phyloP scores from a whole-genome alignment of 2,888 invertebrate species.

The Prenolepis imparis region DNA sequence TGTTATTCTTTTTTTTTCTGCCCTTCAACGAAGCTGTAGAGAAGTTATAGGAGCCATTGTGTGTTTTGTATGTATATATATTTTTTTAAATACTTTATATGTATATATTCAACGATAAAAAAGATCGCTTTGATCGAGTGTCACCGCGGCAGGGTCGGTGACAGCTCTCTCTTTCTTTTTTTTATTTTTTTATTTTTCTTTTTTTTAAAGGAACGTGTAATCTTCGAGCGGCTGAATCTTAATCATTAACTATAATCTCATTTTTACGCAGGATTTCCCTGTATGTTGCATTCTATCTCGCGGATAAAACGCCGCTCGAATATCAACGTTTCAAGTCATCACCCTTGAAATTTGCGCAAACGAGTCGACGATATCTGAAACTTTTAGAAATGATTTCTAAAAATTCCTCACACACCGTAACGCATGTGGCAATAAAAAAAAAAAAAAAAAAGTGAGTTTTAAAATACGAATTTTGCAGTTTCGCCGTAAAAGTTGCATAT shows the following conservation, averaged over 20 bases:
- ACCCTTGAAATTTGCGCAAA: conserved; percentile 21
- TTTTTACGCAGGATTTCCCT: background rate
- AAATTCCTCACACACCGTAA: background rate
- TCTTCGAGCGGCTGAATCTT: conserved; percentile 33
- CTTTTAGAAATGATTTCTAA: background rate
- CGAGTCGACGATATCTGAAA: conserved; percentile 33
- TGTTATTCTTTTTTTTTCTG: conserved; percentile 29
- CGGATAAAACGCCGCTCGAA: conserved; percentile 38
- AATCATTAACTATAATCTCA: conserved; percentile 4
- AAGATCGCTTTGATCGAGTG: conserved; percentile 58
- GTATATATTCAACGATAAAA: conserved; percentile 67
- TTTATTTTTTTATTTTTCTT: background rate
- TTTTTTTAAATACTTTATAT: conserved; percentile 53
- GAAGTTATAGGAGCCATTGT: conserved; percentile 69
- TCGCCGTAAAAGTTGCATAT: background rate
- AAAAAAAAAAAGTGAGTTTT: background rate
- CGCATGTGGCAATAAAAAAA: conserved; percentile 14
- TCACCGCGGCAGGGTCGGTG: conserved; percentile 33
- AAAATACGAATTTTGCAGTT: background rate
- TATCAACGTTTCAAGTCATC: conserved; percentile 42
- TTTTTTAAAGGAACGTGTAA: conserved; percentile 29
- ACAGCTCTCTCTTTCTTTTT: conserved; percentile 8
- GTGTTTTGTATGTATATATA: conserved; percentile 47
- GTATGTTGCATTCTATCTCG: background rate
- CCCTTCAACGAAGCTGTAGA: conserved; percentile 57